These are phyloP conservation scores for Pseudotriccus pelzelni DNA, from an alignment of 2,797 vertebrate genomes.

Conservation along the genomic window DNA sequence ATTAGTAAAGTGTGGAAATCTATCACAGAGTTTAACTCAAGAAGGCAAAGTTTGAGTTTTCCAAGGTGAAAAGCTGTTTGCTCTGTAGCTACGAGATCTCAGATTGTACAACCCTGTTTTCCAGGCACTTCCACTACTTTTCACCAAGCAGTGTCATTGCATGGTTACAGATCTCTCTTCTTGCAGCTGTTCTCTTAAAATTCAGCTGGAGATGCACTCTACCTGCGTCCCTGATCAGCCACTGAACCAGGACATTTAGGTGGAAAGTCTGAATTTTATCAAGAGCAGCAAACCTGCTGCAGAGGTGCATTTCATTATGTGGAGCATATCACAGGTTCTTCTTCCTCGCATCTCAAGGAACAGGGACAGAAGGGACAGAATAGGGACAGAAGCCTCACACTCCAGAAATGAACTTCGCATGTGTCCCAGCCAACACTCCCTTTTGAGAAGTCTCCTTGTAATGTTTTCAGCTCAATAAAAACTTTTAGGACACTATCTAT, in stretches of 20 bases:
- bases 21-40: background rate
- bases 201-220: background rate
- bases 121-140: background rate
- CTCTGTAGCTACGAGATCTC: background rate
- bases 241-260: background rate
- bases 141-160: background rate
- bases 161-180: background rate
- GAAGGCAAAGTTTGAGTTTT: background rate
- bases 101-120: background rate
- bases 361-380: background rate
- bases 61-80: background rate
- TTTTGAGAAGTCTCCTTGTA: background rate
- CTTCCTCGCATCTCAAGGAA: background rate
- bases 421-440: background rate
- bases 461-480: background rate
- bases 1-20: background rate
- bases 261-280: background rate
- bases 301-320: background rate
- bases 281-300: fast-evolving
- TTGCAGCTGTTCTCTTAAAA: background rate
- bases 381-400: background rate
- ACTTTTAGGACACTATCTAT: background rate
- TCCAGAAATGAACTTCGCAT: background rate
- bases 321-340: background rate
- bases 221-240: background rate